These are phyloP conservation scores for Lota lota DNA, from an alignment of 2,113 vertebrate genomes.

Conservation along the genomic window DNA sequence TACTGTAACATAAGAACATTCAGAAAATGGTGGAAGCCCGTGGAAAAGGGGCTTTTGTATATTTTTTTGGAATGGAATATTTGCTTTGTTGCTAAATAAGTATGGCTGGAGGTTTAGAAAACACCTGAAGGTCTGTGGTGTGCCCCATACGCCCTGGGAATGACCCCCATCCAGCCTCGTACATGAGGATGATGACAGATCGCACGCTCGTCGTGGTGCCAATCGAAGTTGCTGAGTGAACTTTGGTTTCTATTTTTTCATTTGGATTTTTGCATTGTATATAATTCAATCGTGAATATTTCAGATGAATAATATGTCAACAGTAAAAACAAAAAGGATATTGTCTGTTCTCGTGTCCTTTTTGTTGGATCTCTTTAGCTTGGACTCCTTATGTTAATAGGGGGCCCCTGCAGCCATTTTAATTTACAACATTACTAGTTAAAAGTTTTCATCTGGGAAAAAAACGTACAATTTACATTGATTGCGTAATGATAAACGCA, in stretches of 20 bases:
- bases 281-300: slow-evolving; percentile 53
- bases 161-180: slow-evolving; percentile 28
- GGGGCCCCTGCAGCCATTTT: too few species aligned
- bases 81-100: slow-evolving; percentile 22
- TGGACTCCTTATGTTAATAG: neutral
- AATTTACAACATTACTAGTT: too few species aligned
- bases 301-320: slow-evolving; percentile 46
- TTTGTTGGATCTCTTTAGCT: neutral
- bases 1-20: slow-evolving; percentile 47
- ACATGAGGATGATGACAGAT: slow-evolving; percentile 43
- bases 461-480: too few species aligned
- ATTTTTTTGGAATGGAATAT: slow-evolving; percentile 25
- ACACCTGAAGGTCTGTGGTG: neutral
- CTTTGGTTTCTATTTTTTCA: slow-evolving; percentile 37
- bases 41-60: slow-evolving; percentile 26
- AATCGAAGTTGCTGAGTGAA: slow-evolving; percentile 45
- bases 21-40: slow-evolving; percentile 12
- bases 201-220: slow-evolving; percentile 37
- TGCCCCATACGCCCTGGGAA: slow-evolving; percentile 25
- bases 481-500: too few species aligned
- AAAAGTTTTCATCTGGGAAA: too few species aligned
- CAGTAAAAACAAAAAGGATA: slow-evolving; percentile 9
- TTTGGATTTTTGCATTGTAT: slow-evolving; percentile 44
- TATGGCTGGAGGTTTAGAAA: slow-evolving; percentile 18
- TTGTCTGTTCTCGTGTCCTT: slow-evolving; percentile 22